Evolutionary conservation across 1,140 invertebrate species (phyloP).

Genomic region (Ceratitis capitata): DNA sequence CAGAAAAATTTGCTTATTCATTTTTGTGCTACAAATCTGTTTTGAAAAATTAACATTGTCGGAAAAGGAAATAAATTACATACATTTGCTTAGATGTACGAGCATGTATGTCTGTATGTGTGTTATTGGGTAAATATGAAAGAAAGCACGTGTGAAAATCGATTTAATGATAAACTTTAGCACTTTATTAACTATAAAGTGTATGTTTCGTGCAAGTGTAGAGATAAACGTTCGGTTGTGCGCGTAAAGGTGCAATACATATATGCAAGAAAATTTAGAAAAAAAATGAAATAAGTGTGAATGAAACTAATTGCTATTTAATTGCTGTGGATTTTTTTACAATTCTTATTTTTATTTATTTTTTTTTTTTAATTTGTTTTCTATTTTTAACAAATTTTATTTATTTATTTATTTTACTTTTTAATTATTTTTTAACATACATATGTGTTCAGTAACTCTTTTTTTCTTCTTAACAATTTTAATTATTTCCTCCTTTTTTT

Average conservation of each 20-base stretch:
- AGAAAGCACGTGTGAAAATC: conserved; percentile 17
- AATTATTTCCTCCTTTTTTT: too few species aligned
- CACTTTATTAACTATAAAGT: neutral
- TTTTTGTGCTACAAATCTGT: neutral
- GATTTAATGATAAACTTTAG: neutral
- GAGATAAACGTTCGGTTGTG: neutral
- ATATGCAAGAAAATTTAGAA: neutral
- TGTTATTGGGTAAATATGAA: neutral
- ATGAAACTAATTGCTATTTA: neutral
- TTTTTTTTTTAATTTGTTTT: neutral
- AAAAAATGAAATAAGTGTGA: neutral
- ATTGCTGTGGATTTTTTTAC: too few species aligned
- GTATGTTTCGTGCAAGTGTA: neutral
- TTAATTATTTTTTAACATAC: too few species aligned
- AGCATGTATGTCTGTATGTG: too few species aligned
- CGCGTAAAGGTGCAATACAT: neutral
- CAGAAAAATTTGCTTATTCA: too few species aligned
- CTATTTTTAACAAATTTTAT: neutral
- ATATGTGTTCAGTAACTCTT: too few species aligned
- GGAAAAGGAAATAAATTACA: neutral
- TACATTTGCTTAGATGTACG: neutral
- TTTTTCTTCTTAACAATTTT: too few species aligned
- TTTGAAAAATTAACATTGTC: neutral
- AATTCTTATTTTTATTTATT: neutral
- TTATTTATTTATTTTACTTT: neutral